A percentile compares a stretch with the other conserved stretches of the same genome.
phyloP scores from a whole-genome alignment of 2,888 invertebrate genomes.

The Catocala nupta region DNA sequence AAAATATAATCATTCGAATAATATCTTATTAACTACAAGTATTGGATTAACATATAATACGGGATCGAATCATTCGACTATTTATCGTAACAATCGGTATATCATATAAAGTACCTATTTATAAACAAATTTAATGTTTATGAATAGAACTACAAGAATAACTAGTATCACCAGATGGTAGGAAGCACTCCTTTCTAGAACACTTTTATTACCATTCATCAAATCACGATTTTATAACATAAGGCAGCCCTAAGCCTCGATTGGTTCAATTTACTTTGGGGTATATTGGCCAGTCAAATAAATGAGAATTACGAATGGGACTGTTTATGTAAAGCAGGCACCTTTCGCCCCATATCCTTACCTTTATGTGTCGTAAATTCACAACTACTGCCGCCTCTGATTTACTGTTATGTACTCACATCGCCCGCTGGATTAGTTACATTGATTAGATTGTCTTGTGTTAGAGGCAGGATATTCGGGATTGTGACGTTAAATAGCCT shows the following conservation, averaged over 20 bases:
- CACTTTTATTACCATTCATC: too few species aligned
- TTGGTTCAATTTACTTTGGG: constrained; percentile 39
- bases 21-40: too few species aligned
- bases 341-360: constrained; percentile 43
- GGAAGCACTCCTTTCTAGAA: too few species aligned
- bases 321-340: constrained; percentile 50
- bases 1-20: too few species aligned
- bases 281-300: constrained; percentile 47
- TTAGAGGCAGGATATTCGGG: not conserved
- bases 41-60: too few species aligned
- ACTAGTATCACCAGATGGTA: too few species aligned
- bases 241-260: constrained; percentile 25
- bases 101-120: too few species aligned
- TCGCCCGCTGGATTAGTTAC: constrained; percentile 25
- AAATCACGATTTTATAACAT: not conserved
- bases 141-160: too few species aligned
- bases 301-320: constrained; percentile 49
- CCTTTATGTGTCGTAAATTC: constrained; percentile 47
- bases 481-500: too few species aligned
- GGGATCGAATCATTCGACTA: too few species aligned
- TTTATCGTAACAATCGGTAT: too few species aligned
- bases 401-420: constrained; percentile 35
- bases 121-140: too few species aligned
- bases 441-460: constrained; percentile 23
- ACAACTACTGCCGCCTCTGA: constrained; percentile 34